Evolutionary conservation across 1,140 invertebrate genomes (phyloP).

Genomic region (Mamestra configurata): DNA sequence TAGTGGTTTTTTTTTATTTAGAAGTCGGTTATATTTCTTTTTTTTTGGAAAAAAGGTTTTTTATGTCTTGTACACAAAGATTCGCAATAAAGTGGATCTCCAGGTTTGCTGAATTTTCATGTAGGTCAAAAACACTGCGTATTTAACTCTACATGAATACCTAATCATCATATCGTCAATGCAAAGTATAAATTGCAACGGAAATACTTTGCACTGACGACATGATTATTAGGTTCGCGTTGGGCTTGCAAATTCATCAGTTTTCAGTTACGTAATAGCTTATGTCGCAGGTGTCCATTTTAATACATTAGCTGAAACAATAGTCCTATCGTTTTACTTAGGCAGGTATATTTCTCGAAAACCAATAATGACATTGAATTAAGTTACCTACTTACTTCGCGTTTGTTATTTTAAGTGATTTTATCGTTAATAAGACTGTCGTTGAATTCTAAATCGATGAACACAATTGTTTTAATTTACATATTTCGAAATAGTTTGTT

Average conservation of each 20-base stretch:
- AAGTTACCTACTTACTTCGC: too few species aligned
- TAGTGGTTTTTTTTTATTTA: too few species aligned
- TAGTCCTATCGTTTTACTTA: not conserved
- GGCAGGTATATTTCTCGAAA: too few species aligned
- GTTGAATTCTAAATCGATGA: not conserved
- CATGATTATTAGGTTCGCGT: too few species aligned
- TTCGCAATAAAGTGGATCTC: too few species aligned
- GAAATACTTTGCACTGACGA: too few species aligned
- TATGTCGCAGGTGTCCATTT: not conserved
- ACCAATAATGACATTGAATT: not conserved
- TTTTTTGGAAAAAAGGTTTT: too few species aligned
- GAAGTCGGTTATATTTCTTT: too few species aligned
- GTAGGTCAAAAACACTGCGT: not conserved
- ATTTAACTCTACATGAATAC: slow-evolving; percentile 13
- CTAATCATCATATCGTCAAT: not conserved
- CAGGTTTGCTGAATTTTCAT: not conserved
- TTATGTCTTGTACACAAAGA: too few species aligned
- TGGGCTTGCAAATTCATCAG: not conserved
- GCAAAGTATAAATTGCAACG: not conserved
- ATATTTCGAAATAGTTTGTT: not conserved
- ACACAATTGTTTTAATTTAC: not conserved
- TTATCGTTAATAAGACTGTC: not conserved
- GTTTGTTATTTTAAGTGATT: not conserved
- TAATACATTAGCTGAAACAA: not conserved
- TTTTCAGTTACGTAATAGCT: not conserved